Evolutionary conservation across 2,113 vertebrate species (phyloP).

Genomic region (Peromyscus polionotus): DNA sequence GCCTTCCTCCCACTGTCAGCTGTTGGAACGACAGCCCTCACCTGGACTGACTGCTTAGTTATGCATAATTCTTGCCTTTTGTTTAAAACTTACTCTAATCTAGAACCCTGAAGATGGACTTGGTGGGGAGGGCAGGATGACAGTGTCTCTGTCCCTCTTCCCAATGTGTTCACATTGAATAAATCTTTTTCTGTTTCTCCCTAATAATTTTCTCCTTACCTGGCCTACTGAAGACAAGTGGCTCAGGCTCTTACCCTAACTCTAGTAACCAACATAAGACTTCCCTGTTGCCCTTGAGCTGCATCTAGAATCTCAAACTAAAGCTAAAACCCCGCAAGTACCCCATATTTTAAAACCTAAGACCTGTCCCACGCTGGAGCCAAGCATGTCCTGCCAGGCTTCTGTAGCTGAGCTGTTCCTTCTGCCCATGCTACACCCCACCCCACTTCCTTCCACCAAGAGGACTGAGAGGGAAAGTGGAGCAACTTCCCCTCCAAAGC

Average conservation of each 20-base stretch:
- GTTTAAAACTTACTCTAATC: neutral
- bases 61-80: neutral
- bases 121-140: no score
- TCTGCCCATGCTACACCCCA: neutral
- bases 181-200: neutral
- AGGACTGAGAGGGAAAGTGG: neutral
- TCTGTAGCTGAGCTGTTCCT: neutral
- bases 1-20: neutral
- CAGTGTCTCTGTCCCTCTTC: neutral
- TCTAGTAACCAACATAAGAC: neutral
- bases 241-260: no score
- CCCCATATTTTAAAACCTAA: neutral
- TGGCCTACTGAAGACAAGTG: neutral
- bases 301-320: neutral
- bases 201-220: neutral
- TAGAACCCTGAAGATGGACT: neutral
- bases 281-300: neutral
- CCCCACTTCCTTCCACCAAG: neutral
- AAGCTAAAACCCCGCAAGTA: neutral
- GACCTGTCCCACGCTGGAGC: neutral
- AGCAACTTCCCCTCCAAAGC: neutral
- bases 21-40: neutral
- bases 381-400: no score
- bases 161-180: neutral
- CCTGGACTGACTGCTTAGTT: no score